Evolutionary conservation across 2,797 vertebrate species (phyloP), one percentile per base, ranked within the genome.

Genomic region (Halcyon badia): DNA sequence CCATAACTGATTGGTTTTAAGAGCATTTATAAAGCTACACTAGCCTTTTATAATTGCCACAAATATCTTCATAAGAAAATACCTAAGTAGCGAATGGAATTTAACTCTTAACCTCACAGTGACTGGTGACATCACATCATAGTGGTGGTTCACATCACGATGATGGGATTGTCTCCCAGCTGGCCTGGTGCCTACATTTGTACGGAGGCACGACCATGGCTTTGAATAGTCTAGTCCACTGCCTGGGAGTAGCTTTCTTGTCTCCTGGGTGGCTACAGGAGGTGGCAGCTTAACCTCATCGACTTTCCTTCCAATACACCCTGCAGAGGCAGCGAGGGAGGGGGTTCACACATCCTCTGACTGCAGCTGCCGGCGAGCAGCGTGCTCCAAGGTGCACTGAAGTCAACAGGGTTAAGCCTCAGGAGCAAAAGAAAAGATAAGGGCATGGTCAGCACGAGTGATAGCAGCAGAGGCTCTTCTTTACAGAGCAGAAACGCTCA

Each of bases 401-500:
- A 93, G 33, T 64, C 56, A 83, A 37, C 28, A 49, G 35, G 31
- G n/a, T 78, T 89, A 90, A 79, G 31, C 17, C 31, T 87, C 6
- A 1, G 56, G 41, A 83, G 64, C 15, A 69, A 57, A 78, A 37
- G 49, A 71, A 42, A 84, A 94, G 52, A 46, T 69, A 83, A 92
- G 28, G 17, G 8, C 18, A 42, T 3, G 6, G 39, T 68, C 61
- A 58, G 11, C 2, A 0, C 0, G 2, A 70, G 3, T 46, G 17
- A 57, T 39, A 58, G 72, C 61, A 87, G 21, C 41, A 83, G 31
- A 46, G 35, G 9, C 33, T 73, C 51, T 77, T 28, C 61, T 78
- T 81, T 57, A 56, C 33, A 37, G n/a, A 18, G n/a, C 51, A 73
- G 58, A 95, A 93, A 62, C n/a, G 37, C 16, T 80, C 41, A 65